phyloP scores from a whole-genome alignment of 1,140 invertebrate genomes.

The Drosophila ohnishii region DNA sequence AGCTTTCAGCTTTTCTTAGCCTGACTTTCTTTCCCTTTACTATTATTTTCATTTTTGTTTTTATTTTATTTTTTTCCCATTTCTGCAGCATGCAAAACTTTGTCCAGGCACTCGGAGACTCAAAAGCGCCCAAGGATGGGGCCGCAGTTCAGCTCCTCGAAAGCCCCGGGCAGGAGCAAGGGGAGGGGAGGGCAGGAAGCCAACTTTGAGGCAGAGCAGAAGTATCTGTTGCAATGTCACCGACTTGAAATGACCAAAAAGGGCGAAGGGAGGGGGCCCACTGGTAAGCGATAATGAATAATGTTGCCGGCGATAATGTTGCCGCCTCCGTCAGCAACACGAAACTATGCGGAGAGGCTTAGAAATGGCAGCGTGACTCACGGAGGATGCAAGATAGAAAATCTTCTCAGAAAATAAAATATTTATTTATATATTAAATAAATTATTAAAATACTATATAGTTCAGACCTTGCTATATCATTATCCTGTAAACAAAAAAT shows the following conservation, averaged over 20 bases:
- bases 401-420: no score
- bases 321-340: constrained; percentile 58
- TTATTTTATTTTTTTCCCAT: constrained; percentile 41
- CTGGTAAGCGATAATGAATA: constrained; percentile 71
- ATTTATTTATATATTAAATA: no score
- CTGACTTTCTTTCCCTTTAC: constrained; percentile 28
- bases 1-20: background rate
- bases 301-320: constrained; percentile 75
- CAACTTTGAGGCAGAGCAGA: constrained; percentile 63
- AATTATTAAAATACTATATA: no score
- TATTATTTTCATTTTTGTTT: constrained; percentile 34
- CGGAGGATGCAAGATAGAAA: no score
- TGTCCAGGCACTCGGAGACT: constrained; percentile 63
- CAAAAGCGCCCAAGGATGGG: constrained; percentile 39
- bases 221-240: constrained; percentile 76
- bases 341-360: constrained; percentile 1
- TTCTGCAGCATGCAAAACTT: constrained; percentile 62
- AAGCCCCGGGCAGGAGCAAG: background rate
- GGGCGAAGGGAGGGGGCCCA: background rate
- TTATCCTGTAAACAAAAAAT: background rate
- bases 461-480: background rate
- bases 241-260: constrained; percentile 59
- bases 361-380: constrained; percentile 26
- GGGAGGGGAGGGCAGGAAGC: constrained; percentile 9
- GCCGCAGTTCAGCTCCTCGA: background rate